phyloP scores from a whole-genome alignment of 2,113 vertebrate genomes.

The Mungos mungo region DNA sequence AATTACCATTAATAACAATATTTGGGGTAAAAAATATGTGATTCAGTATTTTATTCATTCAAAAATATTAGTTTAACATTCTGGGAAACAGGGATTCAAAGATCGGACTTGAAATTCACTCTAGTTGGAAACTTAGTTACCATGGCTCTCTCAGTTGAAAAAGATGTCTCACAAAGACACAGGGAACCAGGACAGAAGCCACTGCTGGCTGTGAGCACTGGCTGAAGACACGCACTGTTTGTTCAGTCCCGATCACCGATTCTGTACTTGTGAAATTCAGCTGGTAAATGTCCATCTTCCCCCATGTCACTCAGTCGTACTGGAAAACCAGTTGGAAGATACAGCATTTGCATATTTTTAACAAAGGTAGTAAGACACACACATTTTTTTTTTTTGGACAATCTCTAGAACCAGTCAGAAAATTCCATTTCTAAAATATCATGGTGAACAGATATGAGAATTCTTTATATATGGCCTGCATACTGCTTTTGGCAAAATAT shows the following conservation, averaged over 20 bases:
- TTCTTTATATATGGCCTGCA: not conserved
- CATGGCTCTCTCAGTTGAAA: not conserved
- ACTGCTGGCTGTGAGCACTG: not conserved
- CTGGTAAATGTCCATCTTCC: not conserved
- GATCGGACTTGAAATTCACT: not conserved
- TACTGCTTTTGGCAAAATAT: constrained; percentile 4
- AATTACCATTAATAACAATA: not conserved
- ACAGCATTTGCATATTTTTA: not conserved
- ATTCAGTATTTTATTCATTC: constrained; percentile 15
- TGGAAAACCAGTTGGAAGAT: not conserved
- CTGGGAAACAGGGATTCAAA: not conserved
- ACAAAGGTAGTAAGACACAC: not conserved
- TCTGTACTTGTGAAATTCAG: constrained; percentile 20
- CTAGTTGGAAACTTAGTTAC: not conserved
- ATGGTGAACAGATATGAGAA: not conserved
- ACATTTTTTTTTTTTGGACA: not conserved
- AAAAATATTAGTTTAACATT: constrained; percentile 18
- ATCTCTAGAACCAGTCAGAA: not conserved
- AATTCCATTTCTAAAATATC: constrained; percentile 35
- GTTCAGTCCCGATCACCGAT: not conserved
- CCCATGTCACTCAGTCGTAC: not conserved
- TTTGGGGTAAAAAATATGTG: not conserved
- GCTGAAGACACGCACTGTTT: not conserved
- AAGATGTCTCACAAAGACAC: not conserved
- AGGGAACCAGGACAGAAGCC: not conserved